A percentile compares a stretch with the other conserved stretches of the same genome.
Conservation (phyloP, 2,888 invertebrate species). For the Deroplatys truncata region DNA sequence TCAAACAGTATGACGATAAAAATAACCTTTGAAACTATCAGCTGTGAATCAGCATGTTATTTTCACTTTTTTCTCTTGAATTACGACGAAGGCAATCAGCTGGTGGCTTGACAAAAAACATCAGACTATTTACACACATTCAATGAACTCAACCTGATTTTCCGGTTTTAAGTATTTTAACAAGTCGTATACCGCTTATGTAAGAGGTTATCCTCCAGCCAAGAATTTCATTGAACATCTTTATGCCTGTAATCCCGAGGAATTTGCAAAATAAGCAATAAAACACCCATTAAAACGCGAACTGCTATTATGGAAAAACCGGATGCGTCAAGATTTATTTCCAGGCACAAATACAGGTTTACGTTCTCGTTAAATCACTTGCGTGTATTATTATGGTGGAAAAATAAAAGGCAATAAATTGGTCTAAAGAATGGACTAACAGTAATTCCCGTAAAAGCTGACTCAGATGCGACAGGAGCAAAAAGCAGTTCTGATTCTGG, state of each 20-base stretch:
- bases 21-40: too few species aligned
- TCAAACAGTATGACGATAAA: too few species aligned
- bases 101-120: neutral
- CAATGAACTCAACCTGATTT: neutral
- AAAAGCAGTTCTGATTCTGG: too few species aligned
- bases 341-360: neutral
- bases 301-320: neutral
- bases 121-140: neutral
- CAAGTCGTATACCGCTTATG: neutral
- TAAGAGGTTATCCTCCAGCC: neutral
- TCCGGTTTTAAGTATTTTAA: neutral
- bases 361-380: too few species aligned
- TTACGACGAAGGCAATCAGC: neutral
- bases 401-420: too few species aligned
- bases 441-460: too few species aligned
- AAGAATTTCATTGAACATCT: neutral
- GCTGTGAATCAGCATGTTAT: too few species aligned
- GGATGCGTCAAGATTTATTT: neutral
- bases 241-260: neutral
- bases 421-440: too few species aligned
- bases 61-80: neutral
- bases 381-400: too few species aligned
- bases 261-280: neutral
- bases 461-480: too few species aligned
- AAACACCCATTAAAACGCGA: neutral